Evolutionary conservation across 2,797 vertebrate species (phyloP).

Genomic region (Helicolenus hilgendorfi): DNA sequence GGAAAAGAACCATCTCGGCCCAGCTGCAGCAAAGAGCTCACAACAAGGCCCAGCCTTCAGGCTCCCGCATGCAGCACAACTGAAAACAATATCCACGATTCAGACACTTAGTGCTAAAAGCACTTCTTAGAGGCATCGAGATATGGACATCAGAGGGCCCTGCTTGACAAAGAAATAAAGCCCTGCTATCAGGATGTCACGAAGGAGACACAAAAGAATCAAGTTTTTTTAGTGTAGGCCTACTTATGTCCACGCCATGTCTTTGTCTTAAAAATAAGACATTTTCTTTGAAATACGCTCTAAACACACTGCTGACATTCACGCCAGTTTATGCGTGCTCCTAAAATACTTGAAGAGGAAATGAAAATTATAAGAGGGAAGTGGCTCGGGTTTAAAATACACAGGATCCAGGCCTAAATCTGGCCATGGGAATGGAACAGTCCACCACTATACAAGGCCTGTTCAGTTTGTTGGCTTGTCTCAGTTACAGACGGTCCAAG

Average conservation of each 20-base stretch:
- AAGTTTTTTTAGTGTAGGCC: slow-evolving; percentile 10
- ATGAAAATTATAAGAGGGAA: slow-evolving; percentile 88
- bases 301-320: slow-evolving; percentile 74
- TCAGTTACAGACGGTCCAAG: slow-evolving; percentile 54
- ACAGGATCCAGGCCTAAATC: slow-evolving; percentile 77
- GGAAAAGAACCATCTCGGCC: slow-evolving; percentile 82
- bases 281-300: slow-evolving; percentile 49
- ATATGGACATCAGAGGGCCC: slow-evolving; percentile 77
- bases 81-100: slow-evolving; percentile 84
- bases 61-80: slow-evolving; percentile 77
- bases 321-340: slow-evolving; percentile 71
- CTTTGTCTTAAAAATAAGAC: slow-evolving; percentile 48
- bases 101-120: slow-evolving; percentile 78
- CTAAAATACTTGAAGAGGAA: slow-evolving; percentile 89
- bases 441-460: slow-evolving; percentile 65
- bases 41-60: slow-evolving; percentile 82
- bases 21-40: slow-evolving; percentile 85
- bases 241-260: slow-evolving; percentile 14
- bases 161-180: slow-evolving; percentile 64
- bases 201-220: slow-evolving; percentile 3
- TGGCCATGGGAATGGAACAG: slow-evolving; percentile 81
- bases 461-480: slow-evolving; percentile 61
- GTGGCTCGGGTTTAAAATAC: slow-evolving; percentile 85
- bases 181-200: slow-evolving; percentile 55
- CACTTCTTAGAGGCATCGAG: slow-evolving; percentile 74